A percentile compares a stretch with the other conserved stretches of the same genome.
Evolutionary conservation across 2,888 invertebrate genomes (phyloP).

Genomic region (Agrilus cyanescens): DNA sequence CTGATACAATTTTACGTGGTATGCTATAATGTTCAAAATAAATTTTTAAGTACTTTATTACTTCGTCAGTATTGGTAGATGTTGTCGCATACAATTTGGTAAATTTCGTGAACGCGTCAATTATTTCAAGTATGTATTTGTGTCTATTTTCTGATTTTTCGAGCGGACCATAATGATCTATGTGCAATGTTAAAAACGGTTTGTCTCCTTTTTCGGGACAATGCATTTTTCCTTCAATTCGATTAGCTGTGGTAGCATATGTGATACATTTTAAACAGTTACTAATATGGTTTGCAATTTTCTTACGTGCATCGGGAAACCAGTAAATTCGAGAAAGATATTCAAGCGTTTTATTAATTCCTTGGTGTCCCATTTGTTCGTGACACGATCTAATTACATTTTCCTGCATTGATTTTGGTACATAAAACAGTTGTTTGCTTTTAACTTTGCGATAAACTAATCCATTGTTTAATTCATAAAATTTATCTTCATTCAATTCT

Average conservation of each 20-base stretch:
- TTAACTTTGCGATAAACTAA: conserved; percentile 2
- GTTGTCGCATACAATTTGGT: conserved; percentile 16
- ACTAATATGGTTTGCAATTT: background rate
- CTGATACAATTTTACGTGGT: conserved; percentile 16
- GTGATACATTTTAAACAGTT: conserved; percentile 1
- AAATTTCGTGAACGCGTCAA: conserved; percentile 22
- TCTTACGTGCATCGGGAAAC: background rate
- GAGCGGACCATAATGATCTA: conserved; percentile 7
- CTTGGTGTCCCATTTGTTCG: background rate
- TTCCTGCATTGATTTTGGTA: too few species aligned
- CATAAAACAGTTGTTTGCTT: background rate
- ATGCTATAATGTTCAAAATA: conserved; percentile 19
- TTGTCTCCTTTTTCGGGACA: background rate
- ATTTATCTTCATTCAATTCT: background rate
- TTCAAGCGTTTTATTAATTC: background rate
- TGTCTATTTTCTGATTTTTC: conserved; percentile 11
- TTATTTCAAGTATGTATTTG: conserved; percentile 20
- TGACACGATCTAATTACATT: too few species aligned
- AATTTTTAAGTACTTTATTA: conserved; percentile 13
- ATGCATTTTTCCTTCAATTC: background rate
- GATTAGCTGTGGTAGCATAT: background rate
- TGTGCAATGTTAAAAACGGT: conserved; percentile 2
- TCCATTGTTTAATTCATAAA: background rate
- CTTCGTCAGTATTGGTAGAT: conserved; percentile 14
- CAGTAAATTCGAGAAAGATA: background rate